Percentiles rank a stretch among this genome's conserved stretches.
Conservation (phyloP, 2,888 invertebrate species). For the Euplexia lucipara region DNA sequence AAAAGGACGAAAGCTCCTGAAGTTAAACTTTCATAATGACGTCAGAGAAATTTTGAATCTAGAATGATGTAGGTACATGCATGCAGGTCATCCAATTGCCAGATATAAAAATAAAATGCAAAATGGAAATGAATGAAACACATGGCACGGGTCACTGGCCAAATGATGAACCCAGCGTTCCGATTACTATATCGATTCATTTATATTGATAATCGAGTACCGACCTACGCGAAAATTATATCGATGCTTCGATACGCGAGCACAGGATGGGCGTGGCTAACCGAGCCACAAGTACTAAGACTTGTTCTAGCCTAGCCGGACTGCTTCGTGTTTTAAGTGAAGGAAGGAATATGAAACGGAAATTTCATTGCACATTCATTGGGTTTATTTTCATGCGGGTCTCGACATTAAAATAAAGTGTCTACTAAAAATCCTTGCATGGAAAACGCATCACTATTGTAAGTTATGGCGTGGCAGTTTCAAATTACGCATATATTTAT, state of each 20-base stretch:
- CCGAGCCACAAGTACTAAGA: conserved; percentile 74
- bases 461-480: conserved; percentile 11
- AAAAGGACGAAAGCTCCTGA: not conserved
- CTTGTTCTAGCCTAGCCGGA: conserved; percentile 74
- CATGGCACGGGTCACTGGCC: conserved; percentile 77
- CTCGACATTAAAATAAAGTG: conserved; percentile 26
- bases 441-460: conserved; percentile 20
- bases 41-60: not conserved
- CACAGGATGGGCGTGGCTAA: conserved; percentile 76
- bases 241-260: conserved; percentile 65
- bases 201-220: conserved; percentile 72
- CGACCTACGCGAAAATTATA: conserved; percentile 63
- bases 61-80: too few species aligned
- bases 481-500: conserved; percentile 15
- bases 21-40: conserved; percentile 2
- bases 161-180: conserved; percentile 71
- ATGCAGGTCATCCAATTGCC: conserved; percentile 11
- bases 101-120: conserved; percentile 47
- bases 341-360: conserved; percentile 74
- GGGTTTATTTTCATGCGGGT: conserved; percentile 47
- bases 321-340: conserved; percentile 68
- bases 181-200: conserved; percentile 76
- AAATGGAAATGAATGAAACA: conserved; percentile 63
- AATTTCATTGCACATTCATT: conserved; percentile 66
- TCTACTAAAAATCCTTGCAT: not conserved